A percentile compares a stretch with the other conserved stretches of the same genome.
Evolutionary conservation across 2,113 vertebrate genomes (phyloP).

Genomic region (Oophaga pumilio): DNA sequence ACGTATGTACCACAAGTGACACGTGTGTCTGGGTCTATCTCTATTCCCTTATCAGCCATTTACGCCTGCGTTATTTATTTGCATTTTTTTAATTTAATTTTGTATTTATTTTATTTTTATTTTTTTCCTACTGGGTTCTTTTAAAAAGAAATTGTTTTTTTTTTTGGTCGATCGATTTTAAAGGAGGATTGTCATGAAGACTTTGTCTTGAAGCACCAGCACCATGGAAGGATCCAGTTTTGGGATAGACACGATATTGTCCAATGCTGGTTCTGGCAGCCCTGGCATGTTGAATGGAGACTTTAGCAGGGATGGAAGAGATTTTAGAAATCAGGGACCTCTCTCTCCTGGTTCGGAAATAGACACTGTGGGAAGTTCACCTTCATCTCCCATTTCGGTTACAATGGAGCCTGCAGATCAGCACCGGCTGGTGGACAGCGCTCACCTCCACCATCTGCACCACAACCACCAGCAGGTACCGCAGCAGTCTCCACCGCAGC

Average conservation of each 20-base stretch:
- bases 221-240: constrained; percentile 97
- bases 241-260: constrained; percentile 98
- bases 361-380: constrained; percentile 89
- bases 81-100: constrained; percentile 18
- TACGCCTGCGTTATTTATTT: neutral
- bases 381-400: constrained; percentile 94
- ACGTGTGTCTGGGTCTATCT: constrained; percentile 11
- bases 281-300: constrained; percentile 90
- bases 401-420: constrained; percentile 87
- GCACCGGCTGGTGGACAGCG: constrained; percentile 74
- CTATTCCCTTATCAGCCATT: constrained; percentile 18
- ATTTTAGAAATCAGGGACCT: constrained; percentile 89
- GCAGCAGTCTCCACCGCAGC: constrained; percentile 65
- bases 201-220: constrained; percentile 70
- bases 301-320: constrained; percentile 86
- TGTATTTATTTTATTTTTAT: neutral
- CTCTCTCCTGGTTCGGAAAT: constrained; percentile 94
- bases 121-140: constrained; percentile 7
- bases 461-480: constrained; percentile 67
- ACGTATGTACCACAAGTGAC: neutral
- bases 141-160: constrained; percentile 44
- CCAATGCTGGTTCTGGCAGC: constrained; percentile 82
- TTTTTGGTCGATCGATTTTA: constrained; percentile 11
- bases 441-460: constrained; percentile 76
- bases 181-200: constrained; percentile 78